phyloP scores from a whole-genome alignment of 2,113 vertebrate genomes.

The Bothrops jararaca region DNA sequence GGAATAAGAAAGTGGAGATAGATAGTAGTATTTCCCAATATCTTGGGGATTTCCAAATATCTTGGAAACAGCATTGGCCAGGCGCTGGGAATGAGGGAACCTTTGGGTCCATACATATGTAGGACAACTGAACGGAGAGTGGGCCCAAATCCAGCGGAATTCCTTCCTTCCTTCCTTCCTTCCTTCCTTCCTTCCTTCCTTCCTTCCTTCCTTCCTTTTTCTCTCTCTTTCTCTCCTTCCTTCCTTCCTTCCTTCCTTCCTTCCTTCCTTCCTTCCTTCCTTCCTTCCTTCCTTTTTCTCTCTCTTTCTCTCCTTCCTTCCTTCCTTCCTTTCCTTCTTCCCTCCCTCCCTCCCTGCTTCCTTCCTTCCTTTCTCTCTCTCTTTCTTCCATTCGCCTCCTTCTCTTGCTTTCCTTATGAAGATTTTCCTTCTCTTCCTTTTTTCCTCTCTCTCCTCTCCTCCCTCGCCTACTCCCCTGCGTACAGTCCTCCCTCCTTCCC shows the following conservation, averaged over 20 bases:
- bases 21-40: neutral
- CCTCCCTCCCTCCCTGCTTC: too few species aligned
- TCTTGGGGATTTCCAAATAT: neutral
- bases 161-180: neutral
- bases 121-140: neutral
- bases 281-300: slow-evolving; percentile 5
- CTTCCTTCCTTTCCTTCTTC: neutral
- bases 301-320: slow-evolving; percentile 8
- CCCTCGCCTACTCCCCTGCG: too few species aligned
- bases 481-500: too few species aligned
- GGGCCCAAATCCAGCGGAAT: neutral
- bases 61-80: neutral
- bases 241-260: too few species aligned
- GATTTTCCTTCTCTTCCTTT: too few species aligned
- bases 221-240: too few species aligned
- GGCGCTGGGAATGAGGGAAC: neutral
- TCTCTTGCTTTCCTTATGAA: too few species aligned
- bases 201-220: too few species aligned
- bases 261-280: neutral
- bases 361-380: too few species aligned
- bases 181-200: too few species aligned
- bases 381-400: too few species aligned
- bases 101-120: neutral
- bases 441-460: too few species aligned
- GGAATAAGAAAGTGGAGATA: neutral